Evolutionary conservation across 2,797 vertebrate species (phyloP).

Genomic region (Synaphobranchus kaupii): DNA sequence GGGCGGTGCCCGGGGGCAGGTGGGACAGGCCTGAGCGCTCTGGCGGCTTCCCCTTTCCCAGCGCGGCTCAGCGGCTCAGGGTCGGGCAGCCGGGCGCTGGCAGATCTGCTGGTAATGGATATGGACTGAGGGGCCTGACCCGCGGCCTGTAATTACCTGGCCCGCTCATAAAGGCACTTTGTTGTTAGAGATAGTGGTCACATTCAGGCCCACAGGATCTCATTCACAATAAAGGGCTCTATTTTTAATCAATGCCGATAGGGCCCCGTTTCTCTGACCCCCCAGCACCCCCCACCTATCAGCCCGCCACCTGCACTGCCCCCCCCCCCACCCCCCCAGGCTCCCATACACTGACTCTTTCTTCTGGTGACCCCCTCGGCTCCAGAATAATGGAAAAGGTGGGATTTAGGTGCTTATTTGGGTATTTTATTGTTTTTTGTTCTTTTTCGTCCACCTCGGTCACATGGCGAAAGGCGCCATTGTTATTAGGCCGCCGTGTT

Average conservation of each 20-base stretch:
- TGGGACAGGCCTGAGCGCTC: constrained; percentile 58
- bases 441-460: constrained; percentile 37
- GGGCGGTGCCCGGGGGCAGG: constrained; percentile 68
- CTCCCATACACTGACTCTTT: constrained; percentile 49
- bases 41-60: constrained; percentile 50
- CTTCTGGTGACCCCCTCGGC: constrained; percentile 60
- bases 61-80: constrained; percentile 72
- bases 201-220: constrained; percentile 76
- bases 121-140: constrained; percentile 75
- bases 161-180: constrained; percentile 82
- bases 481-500: constrained; percentile 50
- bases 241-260: constrained; percentile 43
- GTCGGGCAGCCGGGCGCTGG: constrained; percentile 73
- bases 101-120: constrained; percentile 79
- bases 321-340: constrained; percentile 35
- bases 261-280: constrained; percentile 28
- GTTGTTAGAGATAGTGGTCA: constrained; percentile 78
- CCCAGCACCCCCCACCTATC: constrained; percentile 54
- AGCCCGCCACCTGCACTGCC: constrained; percentile 71
- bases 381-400: constrained; percentile 54
- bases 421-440: not conserved
- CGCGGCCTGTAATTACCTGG: constrained; percentile 88
- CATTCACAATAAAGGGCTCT: constrained; percentile 58
- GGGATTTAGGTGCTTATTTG: constrained; percentile 55
- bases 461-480: constrained; percentile 49